phyloP scores from a whole-genome alignment of 2,113 vertebrate species.

The Jacana jacana region DNA sequence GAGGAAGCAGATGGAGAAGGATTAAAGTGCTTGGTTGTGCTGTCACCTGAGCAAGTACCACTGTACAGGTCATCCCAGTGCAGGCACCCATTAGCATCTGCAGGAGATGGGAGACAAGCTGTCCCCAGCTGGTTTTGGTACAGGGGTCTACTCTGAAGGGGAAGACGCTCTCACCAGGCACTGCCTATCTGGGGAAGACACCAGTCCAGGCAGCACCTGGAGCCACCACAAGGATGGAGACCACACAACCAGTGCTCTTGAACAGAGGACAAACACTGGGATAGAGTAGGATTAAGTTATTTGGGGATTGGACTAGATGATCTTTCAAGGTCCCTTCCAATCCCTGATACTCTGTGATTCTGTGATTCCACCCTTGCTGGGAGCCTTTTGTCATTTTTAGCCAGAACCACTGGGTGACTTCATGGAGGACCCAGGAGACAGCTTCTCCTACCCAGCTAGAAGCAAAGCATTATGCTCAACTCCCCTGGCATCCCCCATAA shows the following conservation, averaged over 20 bases:
- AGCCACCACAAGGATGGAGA: neutral
- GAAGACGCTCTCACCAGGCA: fast-evolving
- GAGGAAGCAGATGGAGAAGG: neutral
- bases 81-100: neutral
- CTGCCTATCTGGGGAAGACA: neutral
- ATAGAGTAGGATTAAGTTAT: neutral
- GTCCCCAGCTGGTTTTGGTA: neutral
- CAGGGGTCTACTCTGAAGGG: neutral
- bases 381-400: neutral
- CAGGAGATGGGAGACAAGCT: neutral
- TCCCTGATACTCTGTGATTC: too few relatives aligned
- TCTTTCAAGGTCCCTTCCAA: too few relatives aligned
- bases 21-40: neutral
- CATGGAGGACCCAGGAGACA: neutral
- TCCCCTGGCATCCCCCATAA: fast-evolving
- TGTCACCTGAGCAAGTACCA: neutral
- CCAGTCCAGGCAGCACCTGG: neutral
- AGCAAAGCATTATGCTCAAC: neutral
- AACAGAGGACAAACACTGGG: fast-evolving
- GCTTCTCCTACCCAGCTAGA: neutral
- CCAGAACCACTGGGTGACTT: neutral
- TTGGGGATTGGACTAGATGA: too few relatives aligned
- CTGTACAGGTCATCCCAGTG: fast-evolving
- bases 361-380: neutral
- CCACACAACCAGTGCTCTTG: fast-evolving